These are phyloP conservation scores for Trichonephila clavata DNA, from an alignment of 1,140 invertebrate genomes.

Conservation along the genomic window DNA sequence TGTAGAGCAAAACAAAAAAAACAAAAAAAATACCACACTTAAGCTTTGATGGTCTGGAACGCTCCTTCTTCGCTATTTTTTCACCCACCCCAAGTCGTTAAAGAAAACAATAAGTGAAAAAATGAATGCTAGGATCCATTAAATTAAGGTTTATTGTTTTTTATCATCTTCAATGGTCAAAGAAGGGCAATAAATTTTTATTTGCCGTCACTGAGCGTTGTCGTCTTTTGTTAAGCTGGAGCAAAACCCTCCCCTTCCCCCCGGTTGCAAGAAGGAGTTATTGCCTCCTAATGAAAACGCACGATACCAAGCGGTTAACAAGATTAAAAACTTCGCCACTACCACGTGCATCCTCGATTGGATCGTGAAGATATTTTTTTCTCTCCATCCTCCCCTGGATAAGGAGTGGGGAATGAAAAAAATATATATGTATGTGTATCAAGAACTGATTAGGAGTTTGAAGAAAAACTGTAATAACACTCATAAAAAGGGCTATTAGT, in stretches of 20 bases:
- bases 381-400: background rate
- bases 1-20: background rate
- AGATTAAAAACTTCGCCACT: constrained; percentile 76
- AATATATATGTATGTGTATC: background rate
- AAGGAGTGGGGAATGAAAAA: background rate
- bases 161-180: constrained; percentile 76
- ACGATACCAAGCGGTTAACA: constrained; percentile 69
- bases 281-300: constrained; percentile 69
- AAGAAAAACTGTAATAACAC: constrained; percentile 61
- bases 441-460: constrained; percentile 60
- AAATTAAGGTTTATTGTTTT: constrained; percentile 75
- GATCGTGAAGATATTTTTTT: constrained; percentile 44
- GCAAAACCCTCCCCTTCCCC: background rate
- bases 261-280: constrained; percentile 38
- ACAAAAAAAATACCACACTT: constrained; percentile 68
- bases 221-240: constrained; percentile 61
- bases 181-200: constrained; percentile 76
- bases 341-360: background rate
- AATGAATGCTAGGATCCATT: constrained; percentile 60
- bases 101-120: constrained; percentile 62
- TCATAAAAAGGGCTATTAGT: constrained; percentile 74
- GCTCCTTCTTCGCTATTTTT: constrained; percentile 37
- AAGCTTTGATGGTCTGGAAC: constrained; percentile 56
- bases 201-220: constrained; percentile 73
- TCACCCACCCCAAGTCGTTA: constrained; percentile 42